phyloP scores from a whole-genome alignment of 2,113 vertebrate species.

The Chlamydotis undulata region DNA sequence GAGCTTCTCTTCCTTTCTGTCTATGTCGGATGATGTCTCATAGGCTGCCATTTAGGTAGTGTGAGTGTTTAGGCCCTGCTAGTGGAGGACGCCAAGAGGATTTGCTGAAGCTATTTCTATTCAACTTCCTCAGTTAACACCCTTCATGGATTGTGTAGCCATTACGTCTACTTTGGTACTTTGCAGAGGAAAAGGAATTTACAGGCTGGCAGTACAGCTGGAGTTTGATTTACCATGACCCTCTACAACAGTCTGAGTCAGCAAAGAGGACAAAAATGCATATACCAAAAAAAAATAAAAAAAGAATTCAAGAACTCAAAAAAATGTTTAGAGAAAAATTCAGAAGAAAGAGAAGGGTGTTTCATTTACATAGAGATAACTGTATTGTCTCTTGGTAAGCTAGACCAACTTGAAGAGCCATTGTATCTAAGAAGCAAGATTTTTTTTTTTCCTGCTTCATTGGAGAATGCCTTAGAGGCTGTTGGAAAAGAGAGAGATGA shows the following conservation, averaged over 20 bases:
- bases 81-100: neutral
- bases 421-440: neutral
- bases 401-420: neutral
- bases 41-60: too few relatives aligned
- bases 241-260: neutral
- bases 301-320: neutral
- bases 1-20: neutral
- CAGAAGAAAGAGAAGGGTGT: neutral
- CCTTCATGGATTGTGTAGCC: neutral
- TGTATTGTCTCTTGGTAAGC: neutral
- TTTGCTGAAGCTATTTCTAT: neutral
- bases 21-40: neutral
- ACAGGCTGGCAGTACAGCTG: neutral
- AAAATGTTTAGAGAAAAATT: neutral
- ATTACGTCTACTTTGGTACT: fast-evolving
- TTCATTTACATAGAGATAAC: neutral
- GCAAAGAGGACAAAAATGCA: neutral
- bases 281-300: neutral
- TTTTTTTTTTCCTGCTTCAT: neutral
- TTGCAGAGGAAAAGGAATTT: neutral
- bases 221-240: neutral
- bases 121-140: neutral
- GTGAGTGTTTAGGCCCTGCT: neutral
- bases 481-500: neutral
- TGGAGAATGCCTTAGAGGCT: neutral